Conservation (phyloP, 2,113 vertebrate genomes). For the Charina bottae region DNA sequence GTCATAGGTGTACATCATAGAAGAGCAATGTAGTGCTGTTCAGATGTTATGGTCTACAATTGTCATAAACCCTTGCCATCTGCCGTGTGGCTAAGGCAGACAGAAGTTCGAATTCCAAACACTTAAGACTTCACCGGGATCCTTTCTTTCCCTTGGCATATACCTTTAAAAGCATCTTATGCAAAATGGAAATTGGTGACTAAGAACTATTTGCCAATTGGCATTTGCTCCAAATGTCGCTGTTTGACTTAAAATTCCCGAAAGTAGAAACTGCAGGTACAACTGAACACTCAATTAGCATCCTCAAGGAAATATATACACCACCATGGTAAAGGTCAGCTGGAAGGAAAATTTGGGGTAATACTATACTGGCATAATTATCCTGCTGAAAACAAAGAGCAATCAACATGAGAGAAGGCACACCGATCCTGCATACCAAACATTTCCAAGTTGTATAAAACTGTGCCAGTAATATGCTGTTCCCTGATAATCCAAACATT, state of each 20-base stretch:
- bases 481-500: neutral
- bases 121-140: neutral
- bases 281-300: neutral
- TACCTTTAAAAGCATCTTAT: neutral
- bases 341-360: neutral
- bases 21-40: neutral
- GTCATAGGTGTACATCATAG: neutral
- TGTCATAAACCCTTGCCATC: neutral
- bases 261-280: neutral
- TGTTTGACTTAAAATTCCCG: neutral
- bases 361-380: neutral
- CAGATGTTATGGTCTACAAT: neutral
- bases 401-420: neutral
- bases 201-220: neutral
- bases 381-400: neutral
- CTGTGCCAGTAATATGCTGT: conserved; percentile 7
- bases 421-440: neutral
- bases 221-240: conserved; percentile 6
- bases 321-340: conserved; percentile 3
- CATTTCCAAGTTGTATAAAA: neutral
- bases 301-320: neutral
- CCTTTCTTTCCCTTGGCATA: neutral
- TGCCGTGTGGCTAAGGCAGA: neutral
- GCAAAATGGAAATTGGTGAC: neutral
- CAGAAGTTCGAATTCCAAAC: neutral